These are phyloP conservation scores for Drosophila trapezifrons DNA, from an alignment of 1,140 invertebrate genomes.

Conservation along the genomic window DNA sequence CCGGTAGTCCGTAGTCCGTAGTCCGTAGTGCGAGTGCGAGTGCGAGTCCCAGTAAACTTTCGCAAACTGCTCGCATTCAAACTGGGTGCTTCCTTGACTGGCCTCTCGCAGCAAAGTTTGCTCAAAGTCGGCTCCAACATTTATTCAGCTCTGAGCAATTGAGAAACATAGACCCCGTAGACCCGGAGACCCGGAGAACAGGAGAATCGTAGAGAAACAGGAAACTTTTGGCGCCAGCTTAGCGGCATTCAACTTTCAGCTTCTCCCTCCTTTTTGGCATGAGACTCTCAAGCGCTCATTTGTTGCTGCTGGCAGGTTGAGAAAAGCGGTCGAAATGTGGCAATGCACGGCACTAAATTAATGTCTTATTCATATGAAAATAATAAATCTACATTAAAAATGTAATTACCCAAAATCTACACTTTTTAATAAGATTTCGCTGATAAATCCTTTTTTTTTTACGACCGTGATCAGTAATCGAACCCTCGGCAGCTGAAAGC, in stretches of 20 bases:
- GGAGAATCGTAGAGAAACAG: slow-evolving; percentile 14
- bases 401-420: no score
- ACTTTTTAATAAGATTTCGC: no score
- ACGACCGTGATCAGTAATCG: no score
- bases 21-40: slow-evolving; percentile 7
- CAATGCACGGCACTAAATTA: not conserved
- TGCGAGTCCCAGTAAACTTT: slow-evolving; percentile 30
- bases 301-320: slow-evolving; percentile 51
- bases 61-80: slow-evolving; percentile 31
- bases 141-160: slow-evolving; percentile 13
- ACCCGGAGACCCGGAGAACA: not conserved
- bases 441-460: no score
- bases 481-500: no score
- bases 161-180: slow-evolving; percentile 16
- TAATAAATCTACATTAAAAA: not conserved
- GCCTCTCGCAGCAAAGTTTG: slow-evolving; percentile 26
- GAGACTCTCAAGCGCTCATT: slow-evolving; percentile 57
- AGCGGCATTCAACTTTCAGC: slow-evolving; percentile 44
- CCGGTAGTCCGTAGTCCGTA: slow-evolving; percentile 19
- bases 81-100: slow-evolving; percentile 32
- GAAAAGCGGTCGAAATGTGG: slow-evolving; percentile 3
- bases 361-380: no score
- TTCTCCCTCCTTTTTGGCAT: slow-evolving; percentile 39
- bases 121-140: slow-evolving; percentile 24
- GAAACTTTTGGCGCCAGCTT: slow-evolving; percentile 62